Evolutionary conservation across 2,888 invertebrate species (phyloP).

Genomic region (Cataglyphis altisquamis): DNA sequence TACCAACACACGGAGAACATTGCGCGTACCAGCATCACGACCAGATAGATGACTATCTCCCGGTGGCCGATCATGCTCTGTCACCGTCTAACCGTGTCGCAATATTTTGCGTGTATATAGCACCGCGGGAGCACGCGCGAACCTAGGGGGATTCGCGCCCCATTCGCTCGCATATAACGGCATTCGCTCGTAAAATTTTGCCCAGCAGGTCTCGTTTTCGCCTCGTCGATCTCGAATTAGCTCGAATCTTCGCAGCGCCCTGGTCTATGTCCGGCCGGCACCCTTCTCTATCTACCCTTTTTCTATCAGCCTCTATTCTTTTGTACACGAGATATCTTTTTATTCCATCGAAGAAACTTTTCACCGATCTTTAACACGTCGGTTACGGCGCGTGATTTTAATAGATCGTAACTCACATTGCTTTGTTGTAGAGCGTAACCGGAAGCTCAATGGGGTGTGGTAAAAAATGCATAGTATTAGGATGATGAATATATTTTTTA

Average conservation of each 20-base stretch:
- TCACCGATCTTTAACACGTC: conserved; percentile 43
- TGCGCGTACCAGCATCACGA: conserved; percentile 20
- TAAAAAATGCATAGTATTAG: not conserved
- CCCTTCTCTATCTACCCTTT: not conserved
- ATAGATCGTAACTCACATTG: conserved; percentile 30
- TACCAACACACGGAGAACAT: not conserved
- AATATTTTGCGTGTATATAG: conserved; percentile 61
- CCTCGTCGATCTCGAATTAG: conserved; percentile 53
- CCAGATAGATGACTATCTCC: conserved; percentile 68
- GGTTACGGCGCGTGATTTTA: conserved; percentile 58
- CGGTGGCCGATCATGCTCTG: conserved; percentile 35
- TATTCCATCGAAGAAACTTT: conserved; percentile 17
- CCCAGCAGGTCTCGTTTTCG: conserved; percentile 55
- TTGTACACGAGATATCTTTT: conserved; percentile 5
- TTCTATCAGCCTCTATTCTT: not conserved
- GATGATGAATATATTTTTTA: conserved; percentile 14
- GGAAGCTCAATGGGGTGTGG: not conserved
- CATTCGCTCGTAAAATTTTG: conserved; percentile 74
- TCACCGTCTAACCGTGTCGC: conserved; percentile 54
- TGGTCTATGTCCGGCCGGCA: conserved; percentile 5
- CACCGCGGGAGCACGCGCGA: conserved; percentile 20
- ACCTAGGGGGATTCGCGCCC: conserved; percentile 43
- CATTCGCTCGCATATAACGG: conserved; percentile 30
- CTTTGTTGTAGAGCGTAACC: conserved; percentile 23
- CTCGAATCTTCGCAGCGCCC: conserved; percentile 43